These are phyloP conservation scores for Psittacula derbiana DNA, from an alignment of 2,797 vertebrate species.

Conservation along the genomic window DNA sequence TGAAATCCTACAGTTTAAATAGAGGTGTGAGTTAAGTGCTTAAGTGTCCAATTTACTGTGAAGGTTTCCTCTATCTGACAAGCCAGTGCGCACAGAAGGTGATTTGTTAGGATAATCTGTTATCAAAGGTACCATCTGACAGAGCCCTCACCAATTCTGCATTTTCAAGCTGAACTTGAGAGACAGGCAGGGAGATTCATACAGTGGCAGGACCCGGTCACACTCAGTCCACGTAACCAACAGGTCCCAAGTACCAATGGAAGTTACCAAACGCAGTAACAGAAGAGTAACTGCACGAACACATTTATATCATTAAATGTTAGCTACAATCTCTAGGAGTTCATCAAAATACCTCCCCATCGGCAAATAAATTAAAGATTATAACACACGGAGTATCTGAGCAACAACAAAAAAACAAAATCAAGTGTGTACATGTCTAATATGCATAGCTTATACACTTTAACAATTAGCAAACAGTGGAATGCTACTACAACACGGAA, in stretches of 20 bases:
- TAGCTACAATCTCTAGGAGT: background rate
- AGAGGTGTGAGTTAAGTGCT: background rate
- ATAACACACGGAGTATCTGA: background rate
- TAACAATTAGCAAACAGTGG: slow-evolving; percentile 37
- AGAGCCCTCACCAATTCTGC: background rate
- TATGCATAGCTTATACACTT: slow-evolving; percentile 38
- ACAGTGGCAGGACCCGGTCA: background rate
- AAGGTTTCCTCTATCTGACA: background rate
- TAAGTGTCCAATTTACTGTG: background rate
- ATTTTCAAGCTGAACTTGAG: background rate
- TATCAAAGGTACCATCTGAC: background rate
- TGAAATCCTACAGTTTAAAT: background rate
- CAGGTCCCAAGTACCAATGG: background rate
- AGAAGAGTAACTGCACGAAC: background rate
- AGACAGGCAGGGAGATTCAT: background rate
- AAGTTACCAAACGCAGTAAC: background rate
- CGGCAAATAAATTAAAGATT: background rate
- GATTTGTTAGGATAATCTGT: background rate
- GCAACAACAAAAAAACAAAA: background rate
- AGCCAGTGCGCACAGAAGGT: rapidly evolving
- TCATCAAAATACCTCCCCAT: background rate
- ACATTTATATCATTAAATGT: background rate
- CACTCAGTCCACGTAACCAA: background rate
- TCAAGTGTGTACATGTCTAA: slow-evolving; percentile 52
- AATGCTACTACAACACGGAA: slow-evolving; percentile 51